Conservation (phyloP, 2,113 vertebrate species). For the Sebastes schlegelii region DNA sequence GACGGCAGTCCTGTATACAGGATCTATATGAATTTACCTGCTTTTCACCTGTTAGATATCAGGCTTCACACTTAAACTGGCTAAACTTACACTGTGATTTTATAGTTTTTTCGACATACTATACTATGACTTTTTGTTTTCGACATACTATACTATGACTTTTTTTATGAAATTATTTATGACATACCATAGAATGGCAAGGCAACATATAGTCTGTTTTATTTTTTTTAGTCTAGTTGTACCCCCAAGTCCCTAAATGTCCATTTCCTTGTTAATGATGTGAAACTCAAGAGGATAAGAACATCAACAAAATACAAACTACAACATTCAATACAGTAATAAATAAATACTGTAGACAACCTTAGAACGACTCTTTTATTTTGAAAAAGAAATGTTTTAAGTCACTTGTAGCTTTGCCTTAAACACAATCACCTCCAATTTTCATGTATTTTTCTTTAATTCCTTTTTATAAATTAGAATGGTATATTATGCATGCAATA, state of each 20-base stretch:
- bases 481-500: slow-evolving; percentile 85
- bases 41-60: too few species aligned
- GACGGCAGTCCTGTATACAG: too few species aligned
- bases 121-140: too few species aligned
- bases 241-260: not conserved
- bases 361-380: slow-evolving; percentile 78
- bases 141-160: not conserved
- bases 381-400: slow-evolving; percentile 79
- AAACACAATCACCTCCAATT: slow-evolving; percentile 78
- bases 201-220: not conserved
- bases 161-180: too few species aligned
- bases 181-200: too few species aligned
- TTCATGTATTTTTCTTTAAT: slow-evolving; percentile 71
- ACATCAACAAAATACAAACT: not conserved
- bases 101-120: too few species aligned
- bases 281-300: not conserved
- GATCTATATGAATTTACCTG: too few species aligned
- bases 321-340: not conserved
- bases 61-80: too few species aligned
- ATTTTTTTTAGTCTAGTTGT: not conserved
- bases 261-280: not conserved
- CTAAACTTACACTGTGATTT: too few species aligned
- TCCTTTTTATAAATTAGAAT: slow-evolving; percentile 81
- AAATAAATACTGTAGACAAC: slow-evolving; percentile 15
- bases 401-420: slow-evolving; percentile 80